Evolutionary conservation across 1,140 invertebrate genomes (phyloP).

Genomic region (Ceratosolen solmsi): DNA sequence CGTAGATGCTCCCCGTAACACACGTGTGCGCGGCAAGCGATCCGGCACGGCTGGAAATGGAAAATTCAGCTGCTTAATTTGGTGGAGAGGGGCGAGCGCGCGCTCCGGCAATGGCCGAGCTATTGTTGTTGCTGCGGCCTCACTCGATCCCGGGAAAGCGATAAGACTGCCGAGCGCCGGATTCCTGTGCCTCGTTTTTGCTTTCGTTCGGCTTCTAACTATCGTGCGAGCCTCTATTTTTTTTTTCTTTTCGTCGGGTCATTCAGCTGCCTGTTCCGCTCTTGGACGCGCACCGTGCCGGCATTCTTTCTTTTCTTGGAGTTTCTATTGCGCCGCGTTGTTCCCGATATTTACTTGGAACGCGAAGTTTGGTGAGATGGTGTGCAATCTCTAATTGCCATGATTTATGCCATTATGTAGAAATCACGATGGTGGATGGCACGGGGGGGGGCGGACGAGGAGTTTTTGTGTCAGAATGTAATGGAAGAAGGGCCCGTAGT

Average conservation of each 20-base stretch:
- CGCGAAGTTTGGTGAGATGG: background rate
- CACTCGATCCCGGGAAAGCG: constrained; percentile 31
- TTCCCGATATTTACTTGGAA: constrained; percentile 3
- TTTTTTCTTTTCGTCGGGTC: background rate
- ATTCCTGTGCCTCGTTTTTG: constrained; percentile 5
- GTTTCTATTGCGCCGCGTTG: background rate
- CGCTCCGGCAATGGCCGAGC: background rate
- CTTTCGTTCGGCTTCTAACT: background rate
- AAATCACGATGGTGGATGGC: too few relatives aligned
- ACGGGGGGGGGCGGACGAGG: too few relatives aligned
- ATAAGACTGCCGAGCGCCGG: background rate
- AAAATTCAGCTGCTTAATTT: constrained; percentile 26
- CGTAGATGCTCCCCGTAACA: background rate
- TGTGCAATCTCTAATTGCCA: background rate
- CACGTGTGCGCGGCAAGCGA: background rate
- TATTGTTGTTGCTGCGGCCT: background rate
- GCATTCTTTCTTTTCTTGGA: background rate
- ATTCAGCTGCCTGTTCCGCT: background rate
- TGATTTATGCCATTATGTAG: too few relatives aligned
- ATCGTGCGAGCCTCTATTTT: background rate
- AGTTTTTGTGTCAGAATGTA: too few relatives aligned
- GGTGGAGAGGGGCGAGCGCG: background rate
- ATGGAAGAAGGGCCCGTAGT: too few relatives aligned
- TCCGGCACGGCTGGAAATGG: constrained; percentile 10
- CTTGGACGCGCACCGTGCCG: background rate